Conservation (phyloP, 2,888 invertebrate genomes). For the Mimas tiliae region DNA sequence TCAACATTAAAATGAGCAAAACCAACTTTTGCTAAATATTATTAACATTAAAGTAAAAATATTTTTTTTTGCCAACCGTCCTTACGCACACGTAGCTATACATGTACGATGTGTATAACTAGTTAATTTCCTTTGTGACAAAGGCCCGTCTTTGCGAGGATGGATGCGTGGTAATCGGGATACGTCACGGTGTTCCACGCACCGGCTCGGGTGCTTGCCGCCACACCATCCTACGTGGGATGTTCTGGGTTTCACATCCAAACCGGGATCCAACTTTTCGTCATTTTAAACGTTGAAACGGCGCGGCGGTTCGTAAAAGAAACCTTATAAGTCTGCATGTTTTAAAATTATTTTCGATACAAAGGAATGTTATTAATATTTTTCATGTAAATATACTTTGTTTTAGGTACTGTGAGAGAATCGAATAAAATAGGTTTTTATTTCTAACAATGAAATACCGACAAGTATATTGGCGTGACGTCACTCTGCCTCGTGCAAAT, state of each 20-base stretch:
- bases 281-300: conserved; percentile 2
- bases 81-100: conserved; percentile 49
- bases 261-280: conserved; percentile 12
- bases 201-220: conserved; percentile 50
- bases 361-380: not conserved
- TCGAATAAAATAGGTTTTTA: no score
- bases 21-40: not conserved
- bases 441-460: no score
- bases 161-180: conserved; percentile 84
- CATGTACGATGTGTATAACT: conserved; percentile 67
- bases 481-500: no score
- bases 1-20: not conserved
- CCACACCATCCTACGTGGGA: conserved; percentile 42
- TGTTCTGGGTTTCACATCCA: conserved; percentile 29
- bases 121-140: conserved; percentile 85
- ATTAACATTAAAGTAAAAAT: not conserved
- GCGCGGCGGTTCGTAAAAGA: not conserved
- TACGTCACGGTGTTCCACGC: conserved; percentile 80
- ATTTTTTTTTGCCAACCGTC: conserved; percentile 51
- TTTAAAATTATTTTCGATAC: not conserved
- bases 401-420: no score
- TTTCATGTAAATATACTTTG: no score
- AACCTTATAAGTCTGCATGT: not conserved
- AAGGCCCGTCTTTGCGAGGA: conserved; percentile 78
- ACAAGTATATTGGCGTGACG: no score